Percentiles rank a stretch among this genome's conserved stretches.
These are phyloP conservation scores for Protonemura montana DNA, from an alignment of 2,888 invertebrate species.

Conservation along the genomic window DNA sequence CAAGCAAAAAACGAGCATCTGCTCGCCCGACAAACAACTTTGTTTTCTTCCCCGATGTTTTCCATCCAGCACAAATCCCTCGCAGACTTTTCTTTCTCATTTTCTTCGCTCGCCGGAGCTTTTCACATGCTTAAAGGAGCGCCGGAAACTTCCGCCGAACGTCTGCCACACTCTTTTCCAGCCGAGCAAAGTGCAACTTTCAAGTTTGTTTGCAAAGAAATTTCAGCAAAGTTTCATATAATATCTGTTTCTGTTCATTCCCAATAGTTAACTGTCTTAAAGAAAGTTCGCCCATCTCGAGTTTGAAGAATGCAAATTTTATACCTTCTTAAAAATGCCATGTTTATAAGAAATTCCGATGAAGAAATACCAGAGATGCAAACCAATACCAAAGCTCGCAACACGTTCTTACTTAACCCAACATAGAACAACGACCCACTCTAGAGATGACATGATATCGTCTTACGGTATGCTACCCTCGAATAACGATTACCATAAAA, in stretches of 20 bases:
- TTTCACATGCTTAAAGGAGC: neutral
- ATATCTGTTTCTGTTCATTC: neutral
- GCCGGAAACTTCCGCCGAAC: neutral
- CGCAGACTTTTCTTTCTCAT: neutral
- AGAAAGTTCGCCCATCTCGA: neutral
- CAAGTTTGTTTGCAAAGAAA: neutral
- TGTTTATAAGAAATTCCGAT: too few relatives aligned
- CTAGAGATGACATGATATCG: too few relatives aligned
- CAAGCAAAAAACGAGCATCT: neutral
- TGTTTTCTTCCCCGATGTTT: neutral
- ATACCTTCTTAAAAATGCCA: neutral
- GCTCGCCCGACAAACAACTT: neutral
- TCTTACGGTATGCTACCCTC: too few relatives aligned
- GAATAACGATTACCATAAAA: too few relatives aligned
- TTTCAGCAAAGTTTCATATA: neutral
- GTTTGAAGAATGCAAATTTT: neutral
- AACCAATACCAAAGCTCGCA: too few relatives aligned
- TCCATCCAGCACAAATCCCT: neutral
- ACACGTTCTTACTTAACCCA: too few relatives aligned
- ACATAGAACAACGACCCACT: too few relatives aligned
- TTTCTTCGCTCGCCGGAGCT: neutral
- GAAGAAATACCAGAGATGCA: too few relatives aligned
- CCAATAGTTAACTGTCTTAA: neutral
- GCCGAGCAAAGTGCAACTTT: neutral
- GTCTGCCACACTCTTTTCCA: conserved; percentile 1